Evolutionary conservation across 2,797 vertebrate genomes (phyloP), one percentile per base, ranked within the genome.

Genomic region (Danio kyathit): DNA sequence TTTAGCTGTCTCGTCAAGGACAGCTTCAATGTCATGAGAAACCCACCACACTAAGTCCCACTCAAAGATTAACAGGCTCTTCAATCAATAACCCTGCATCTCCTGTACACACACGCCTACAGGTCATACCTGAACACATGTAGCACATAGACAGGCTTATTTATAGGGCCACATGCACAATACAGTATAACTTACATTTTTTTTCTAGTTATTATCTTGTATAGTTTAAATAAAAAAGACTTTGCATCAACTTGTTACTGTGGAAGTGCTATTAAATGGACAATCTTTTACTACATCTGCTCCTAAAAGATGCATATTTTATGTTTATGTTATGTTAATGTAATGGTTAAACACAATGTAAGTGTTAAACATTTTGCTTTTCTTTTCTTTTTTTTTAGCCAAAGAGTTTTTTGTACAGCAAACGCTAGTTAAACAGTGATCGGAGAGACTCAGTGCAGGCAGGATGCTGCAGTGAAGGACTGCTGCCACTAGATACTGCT

Each of bases 401-500:
- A 9, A 49, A 5, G 3, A 29, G 1, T 29, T 52, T 4, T 70
- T 52, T 21, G 40, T 54, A 41, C 4, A 40, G 38, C 4, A 6
- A 60, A 44, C 57, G 9, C 29, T 5, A 46, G 13, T 56, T 65
- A 66, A 69, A 59, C 16, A 60, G 17, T 61, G 43, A 44, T 11
- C 67, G 19, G 41, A 59, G 16, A 59, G 6, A 67, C 11, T 67
- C 19, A 11, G 3, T 73, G 43, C 64, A 72, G 52, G 7, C 75
- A 64, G 41, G 10, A 60, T 41, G 63, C 16, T 87, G 88, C 81
- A 88, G 46, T 89, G 82, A 85, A 67, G 41, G 79, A 0, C 76
- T 84, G 63, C 83, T 76, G 74, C 88, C 91, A 87, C 89, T 86
- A 91, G 89, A 85, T 88, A 84, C 83, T 85, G 89, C 91, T 90